A percentile compares a stretch with the other conserved stretches of the same genome.
These are phyloP conservation scores for Spea bombifrons DNA, from an alignment of 2,113 vertebrate genomes.

Conservation along the genomic window DNA sequence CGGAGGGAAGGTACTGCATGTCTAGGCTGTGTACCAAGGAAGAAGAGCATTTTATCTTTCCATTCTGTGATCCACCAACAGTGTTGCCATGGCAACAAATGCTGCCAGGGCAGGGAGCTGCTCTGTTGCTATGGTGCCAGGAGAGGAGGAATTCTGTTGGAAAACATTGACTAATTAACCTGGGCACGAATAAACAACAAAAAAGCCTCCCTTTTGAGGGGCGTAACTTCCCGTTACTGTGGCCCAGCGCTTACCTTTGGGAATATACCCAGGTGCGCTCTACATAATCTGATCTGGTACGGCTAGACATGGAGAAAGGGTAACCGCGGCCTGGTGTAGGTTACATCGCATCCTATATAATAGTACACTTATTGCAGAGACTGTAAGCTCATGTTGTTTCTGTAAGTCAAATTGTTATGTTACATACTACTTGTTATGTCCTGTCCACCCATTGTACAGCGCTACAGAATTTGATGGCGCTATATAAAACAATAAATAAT, in stretches of 20 bases:
- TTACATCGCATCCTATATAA: too few relatives aligned
- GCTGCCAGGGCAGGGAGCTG: conserved; percentile 58
- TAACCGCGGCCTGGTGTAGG: too few relatives aligned
- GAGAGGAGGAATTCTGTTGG: conserved; percentile 57
- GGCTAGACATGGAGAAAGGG: not conserved
- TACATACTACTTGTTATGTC: too few relatives aligned
- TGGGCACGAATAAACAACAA: conserved; percentile 45
- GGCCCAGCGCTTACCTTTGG: not conserved
- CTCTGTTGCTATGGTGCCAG: conserved; percentile 61
- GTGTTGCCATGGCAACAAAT: conserved; percentile 59
- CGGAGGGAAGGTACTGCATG: conserved; percentile 28
- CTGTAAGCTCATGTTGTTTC: too few relatives aligned
- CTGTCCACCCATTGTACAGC: too few relatives aligned
- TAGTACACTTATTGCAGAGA: too few relatives aligned
- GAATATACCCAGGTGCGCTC: not conserved
- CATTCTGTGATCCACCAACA: conserved; percentile 57
- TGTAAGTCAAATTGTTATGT: too few relatives aligned
- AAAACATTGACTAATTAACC: conserved; percentile 64
- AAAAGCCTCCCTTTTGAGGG: not conserved
- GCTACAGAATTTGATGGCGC: too few relatives aligned
- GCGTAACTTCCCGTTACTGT: not conserved
- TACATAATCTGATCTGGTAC: too few relatives aligned
- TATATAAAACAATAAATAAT: too few relatives aligned
- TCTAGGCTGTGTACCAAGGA: conserved; percentile 39
- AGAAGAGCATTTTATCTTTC: conserved; percentile 44